phyloP scores from a whole-genome alignment of 2,113 vertebrate species.

The Gallinago paraguaiae region DNA sequence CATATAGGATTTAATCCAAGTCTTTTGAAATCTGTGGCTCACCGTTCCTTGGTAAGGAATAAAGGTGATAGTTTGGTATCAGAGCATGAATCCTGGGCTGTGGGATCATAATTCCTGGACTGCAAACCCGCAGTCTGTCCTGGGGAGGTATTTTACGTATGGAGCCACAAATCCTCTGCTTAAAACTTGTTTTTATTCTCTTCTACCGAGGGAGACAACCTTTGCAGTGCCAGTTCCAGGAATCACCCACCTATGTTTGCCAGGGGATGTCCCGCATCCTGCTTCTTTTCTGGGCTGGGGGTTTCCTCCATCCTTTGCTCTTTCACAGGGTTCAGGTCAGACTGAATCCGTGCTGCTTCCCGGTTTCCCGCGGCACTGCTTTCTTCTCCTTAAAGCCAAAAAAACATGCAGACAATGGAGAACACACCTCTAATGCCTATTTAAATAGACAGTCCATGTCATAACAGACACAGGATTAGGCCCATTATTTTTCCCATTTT shows the following conservation, averaged over 20 bases:
- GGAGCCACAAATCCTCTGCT: background rate
- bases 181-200: background rate
- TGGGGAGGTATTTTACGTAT: rapidly evolving
- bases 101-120: background rate
- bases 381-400: background rate
- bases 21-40: background rate
- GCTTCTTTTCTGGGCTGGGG: rapidly evolving
- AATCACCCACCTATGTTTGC: background rate
- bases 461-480: rapidly evolving
- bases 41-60: background rate
- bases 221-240: background rate
- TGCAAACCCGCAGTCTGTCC: background rate
- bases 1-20: background rate
- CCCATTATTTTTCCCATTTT: background rate
- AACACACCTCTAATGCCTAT: background rate
- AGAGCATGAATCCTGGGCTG: background rate
- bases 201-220: rapidly evolving
- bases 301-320: background rate
- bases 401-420: rapidly evolving
- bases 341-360: rapidly evolving
- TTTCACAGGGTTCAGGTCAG: background rate
- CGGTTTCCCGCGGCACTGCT: rapidly evolving
- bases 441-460: rapidly evolving
- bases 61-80: background rate
- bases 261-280: background rate